Percentiles rank a stretch among this genome's conserved stretches.
phyloP scores from a whole-genome alignment of 2,888 invertebrate species.

The Schrankia costaestrigalis region DNA sequence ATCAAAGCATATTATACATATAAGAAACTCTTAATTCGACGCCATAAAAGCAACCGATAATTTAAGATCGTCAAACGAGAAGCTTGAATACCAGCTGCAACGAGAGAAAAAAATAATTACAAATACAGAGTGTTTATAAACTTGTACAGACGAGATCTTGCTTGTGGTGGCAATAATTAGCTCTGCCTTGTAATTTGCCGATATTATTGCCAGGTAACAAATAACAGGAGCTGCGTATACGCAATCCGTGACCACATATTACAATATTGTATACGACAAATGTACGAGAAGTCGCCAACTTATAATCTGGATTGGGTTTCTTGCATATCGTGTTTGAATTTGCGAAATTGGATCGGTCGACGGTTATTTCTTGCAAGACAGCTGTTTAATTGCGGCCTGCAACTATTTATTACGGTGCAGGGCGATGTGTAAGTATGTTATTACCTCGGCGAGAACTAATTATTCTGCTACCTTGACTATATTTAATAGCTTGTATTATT shows the following conservation, averaged over 20 bases:
- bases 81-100: slow-evolving; percentile 23
- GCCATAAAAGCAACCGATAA: slow-evolving; percentile 20
- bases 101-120: slow-evolving; percentile 31
- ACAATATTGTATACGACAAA: slow-evolving; percentile 64
- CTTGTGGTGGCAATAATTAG: slow-evolving; percentile 55
- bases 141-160: slow-evolving; percentile 31
- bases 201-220: slow-evolving; percentile 61
- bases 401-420: slow-evolving; percentile 35
- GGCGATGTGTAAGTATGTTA: slow-evolving; percentile 32
- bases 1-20: too few relatives aligned
- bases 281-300: slow-evolving; percentile 51
- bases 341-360: slow-evolving; percentile 49
- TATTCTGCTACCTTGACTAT: slow-evolving; percentile 12
- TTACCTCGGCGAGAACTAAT: slow-evolving; percentile 20
- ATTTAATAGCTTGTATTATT: too few relatives aligned
- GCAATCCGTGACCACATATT: slow-evolving; percentile 52
- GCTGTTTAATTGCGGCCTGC: slow-evolving; percentile 43
- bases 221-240: slow-evolving; percentile 68
- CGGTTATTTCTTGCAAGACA: slow-evolving; percentile 41
- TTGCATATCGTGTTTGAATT: slow-evolving; percentile 59
- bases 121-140: slow-evolving; percentile 35
- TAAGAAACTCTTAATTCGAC: too few relatives aligned
- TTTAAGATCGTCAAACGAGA: slow-evolving; percentile 15
- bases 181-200: slow-evolving; percentile 65
- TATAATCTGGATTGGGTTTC: slow-evolving; percentile 67